Evolutionary conservation across 2,888 invertebrate species (phyloP).

Genomic region (Cephus pygmeus): DNA sequence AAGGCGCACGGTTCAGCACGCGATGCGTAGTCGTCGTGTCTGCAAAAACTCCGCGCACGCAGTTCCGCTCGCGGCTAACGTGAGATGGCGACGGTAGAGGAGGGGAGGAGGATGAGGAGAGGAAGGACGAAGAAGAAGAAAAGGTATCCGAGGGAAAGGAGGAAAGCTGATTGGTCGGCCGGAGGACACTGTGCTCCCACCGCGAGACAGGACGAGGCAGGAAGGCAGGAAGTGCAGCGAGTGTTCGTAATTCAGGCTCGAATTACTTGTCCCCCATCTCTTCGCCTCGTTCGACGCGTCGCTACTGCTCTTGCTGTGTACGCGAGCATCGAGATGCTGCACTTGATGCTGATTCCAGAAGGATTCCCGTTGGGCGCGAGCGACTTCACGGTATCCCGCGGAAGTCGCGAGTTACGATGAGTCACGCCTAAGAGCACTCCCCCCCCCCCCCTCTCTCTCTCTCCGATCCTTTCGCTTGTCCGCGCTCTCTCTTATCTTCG

Average conservation of each 20-base stretch:
- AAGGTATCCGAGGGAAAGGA: neutral
- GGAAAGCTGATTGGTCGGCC: too few relatives aligned
- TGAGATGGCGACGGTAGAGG: neutral
- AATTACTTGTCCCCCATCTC: neutral
- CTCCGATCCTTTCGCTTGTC: neutral
- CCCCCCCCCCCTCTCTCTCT: conserved; percentile 21
- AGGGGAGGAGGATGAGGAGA: too few relatives aligned
- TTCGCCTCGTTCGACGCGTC: neutral
- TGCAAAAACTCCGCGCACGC: conserved; percentile 48
- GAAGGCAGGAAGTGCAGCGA: neutral
- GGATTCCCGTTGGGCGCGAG: neutral
- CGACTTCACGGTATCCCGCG: conserved; percentile 37
- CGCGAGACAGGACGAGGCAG: neutral
- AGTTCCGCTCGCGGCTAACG: conserved; percentile 26
- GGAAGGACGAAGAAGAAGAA: neutral
- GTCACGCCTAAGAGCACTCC: conserved; percentile 34
- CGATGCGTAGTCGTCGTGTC: conserved; percentile 39
- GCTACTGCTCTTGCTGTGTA: neutral
- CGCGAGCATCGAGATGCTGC: neutral
- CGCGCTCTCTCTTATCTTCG: conserved; percentile 8
- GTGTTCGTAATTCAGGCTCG: neutral
- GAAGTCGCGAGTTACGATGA: conserved; percentile 47
- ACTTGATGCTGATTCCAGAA: neutral
- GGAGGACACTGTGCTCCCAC: neutral
- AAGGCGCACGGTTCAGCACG: conserved; percentile 6